Evolutionary conservation across 2,797 vertebrate species (phyloP), one percentile per base, ranked within the genome.

Genomic region (Emys orbicularis): DNA sequence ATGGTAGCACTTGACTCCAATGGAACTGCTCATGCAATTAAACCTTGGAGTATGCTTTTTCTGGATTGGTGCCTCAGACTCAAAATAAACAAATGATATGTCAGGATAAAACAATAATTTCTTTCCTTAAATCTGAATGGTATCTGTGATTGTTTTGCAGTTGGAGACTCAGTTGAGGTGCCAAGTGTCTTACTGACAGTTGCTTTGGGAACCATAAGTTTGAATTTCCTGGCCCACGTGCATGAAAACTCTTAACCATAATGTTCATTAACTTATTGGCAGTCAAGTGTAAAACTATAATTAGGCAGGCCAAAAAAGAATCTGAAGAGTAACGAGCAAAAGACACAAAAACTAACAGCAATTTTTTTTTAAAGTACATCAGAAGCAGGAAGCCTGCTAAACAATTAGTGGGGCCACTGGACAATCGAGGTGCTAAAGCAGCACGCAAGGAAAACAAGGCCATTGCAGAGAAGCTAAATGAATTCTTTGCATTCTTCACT

Each of bases 171-270:
- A 76, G n/a, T 68, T 37, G 65, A n/a, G n/a, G 34, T 68, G n/a
- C 65, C 65, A 68, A 21, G 9, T 37, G n/a, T 37, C 65, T 68
- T 37, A 41, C 25, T 49, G 12, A 72, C 68, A 72, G 19, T 41
- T 77, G 44, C 44, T 10, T 8, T 52, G 72, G 83, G 88, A 80
- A 44, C 8, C 5, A 4, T 25, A 61, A 57, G 11, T 93, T 49
- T 86, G 52, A 90, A 89, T 92, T 94, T 93, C 41, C 72, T 88
- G 85, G 90, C 81, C 76, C 89, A 89, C 92, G 61, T 84, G 79
- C 49, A 90, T 89, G 34, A 41, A 72, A 72, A 21, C 23, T 41
- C 34, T n/a, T 72, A 72, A 72, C 10, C 12, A 23, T 12, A n/a
- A 41, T 72, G 37, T 23, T 72, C 68, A 72, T 41, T 72, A 72